Conservation (phyloP, 2,888 invertebrate genomes). For the Hartigia nigra region DNA sequence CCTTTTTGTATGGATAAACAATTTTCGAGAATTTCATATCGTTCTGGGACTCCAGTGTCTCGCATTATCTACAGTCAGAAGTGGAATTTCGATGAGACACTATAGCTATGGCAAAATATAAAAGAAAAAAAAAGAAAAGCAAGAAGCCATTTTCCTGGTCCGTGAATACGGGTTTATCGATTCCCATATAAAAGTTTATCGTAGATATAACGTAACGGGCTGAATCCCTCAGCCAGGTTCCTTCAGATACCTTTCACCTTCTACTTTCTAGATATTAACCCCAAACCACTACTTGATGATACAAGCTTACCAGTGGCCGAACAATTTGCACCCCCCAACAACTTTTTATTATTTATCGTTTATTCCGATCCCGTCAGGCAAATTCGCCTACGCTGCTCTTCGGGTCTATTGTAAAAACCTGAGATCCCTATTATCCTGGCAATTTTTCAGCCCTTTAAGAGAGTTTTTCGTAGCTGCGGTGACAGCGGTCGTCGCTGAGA, state of each 20-base stretch:
- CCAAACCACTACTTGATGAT: background rate
- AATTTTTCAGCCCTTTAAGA: slow-evolving; percentile 6
- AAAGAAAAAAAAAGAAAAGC: background rate
- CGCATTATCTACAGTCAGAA: background rate
- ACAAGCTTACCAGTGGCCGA: background rate
- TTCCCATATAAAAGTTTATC: slow-evolving; percentile 6
- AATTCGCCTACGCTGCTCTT: background rate
- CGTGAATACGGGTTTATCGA: background rate
- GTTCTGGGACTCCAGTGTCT: background rate
- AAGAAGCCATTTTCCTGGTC: background rate
- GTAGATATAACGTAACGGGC: background rate
- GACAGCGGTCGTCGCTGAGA: background rate
- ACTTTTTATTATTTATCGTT: slow-evolving; percentile 7
- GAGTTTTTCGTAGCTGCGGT: background rate
- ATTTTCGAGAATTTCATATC: background rate
- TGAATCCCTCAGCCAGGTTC: background rate
- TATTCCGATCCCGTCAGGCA: background rate
- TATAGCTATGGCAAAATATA: background rate
- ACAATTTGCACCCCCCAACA: background rate
- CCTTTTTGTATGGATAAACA: background rate
- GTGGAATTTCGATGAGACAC: background rate
- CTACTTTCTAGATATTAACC: background rate
- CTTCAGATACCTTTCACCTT: background rate
- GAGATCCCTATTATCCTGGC: slow-evolving; percentile 5
- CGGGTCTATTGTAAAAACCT: slow-evolving; percentile 6